Percentiles rank a stretch among this genome's conserved stretches.
Conservation (phyloP, 2,113 vertebrate genomes). For the Ailurus styani region DNA sequence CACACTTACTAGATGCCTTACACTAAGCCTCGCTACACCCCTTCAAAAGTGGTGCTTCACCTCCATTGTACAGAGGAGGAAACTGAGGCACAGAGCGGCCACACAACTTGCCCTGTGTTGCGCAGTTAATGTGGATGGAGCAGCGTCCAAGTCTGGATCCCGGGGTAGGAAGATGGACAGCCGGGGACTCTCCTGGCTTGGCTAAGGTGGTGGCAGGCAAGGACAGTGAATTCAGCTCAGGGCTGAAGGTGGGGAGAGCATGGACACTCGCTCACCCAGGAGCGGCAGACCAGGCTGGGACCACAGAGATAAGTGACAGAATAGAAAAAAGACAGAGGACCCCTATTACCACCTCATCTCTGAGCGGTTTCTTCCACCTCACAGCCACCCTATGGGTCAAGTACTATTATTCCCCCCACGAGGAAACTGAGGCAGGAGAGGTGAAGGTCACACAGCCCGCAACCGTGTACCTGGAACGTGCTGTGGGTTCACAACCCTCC, state of each 20-base stretch:
- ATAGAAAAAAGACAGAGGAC: neutral
- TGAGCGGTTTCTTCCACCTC: neutral
- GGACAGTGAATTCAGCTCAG: neutral
- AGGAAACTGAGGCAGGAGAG: neutral
- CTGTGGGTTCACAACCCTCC: neutral
- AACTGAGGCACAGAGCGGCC: neutral
- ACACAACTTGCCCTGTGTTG: neutral
- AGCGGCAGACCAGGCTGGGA: neutral
- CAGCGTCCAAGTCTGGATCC: fast-evolving
- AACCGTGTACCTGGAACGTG: neutral
- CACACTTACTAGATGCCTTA: neutral
- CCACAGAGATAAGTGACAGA: neutral
- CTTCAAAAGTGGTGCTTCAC: neutral
- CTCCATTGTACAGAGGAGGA: neutral
- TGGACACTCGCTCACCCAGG: neutral
- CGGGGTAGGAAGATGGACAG: too few relatives aligned
- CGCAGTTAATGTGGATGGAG: fast-evolving
- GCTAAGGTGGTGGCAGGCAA: neutral
- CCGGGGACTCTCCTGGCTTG: neutral
- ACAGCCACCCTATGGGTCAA: neutral
- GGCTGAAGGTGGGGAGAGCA: neutral
- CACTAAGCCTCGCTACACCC: neutral
- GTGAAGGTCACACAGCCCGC: neutral
- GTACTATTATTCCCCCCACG: neutral
- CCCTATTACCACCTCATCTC: too few relatives aligned